Percentiles rank a stretch among this genome's conserved stretches.
These are phyloP conservation scores for Catostomus latipinnis DNA, from an alignment of 2,797 vertebrate genomes.

Conservation along the genomic window DNA sequence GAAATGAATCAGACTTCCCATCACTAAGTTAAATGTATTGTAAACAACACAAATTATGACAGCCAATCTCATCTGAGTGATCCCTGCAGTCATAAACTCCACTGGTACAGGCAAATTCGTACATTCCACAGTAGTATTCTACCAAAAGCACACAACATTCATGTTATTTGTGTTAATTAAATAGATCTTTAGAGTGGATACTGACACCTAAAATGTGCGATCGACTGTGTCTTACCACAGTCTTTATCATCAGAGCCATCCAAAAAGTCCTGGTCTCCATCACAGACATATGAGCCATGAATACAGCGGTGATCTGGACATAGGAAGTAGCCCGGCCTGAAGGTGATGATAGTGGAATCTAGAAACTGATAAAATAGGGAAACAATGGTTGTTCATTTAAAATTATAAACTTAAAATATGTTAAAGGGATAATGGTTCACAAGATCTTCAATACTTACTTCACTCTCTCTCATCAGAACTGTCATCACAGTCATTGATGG, in stretches of 20 bases:
- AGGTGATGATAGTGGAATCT: slow-evolving; percentile 82
- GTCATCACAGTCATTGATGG: slow-evolving; percentile 91
- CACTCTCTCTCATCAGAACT: slow-evolving; percentile 93
- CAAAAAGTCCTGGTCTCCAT: slow-evolving; percentile 89
- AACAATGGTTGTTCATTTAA: not conserved
- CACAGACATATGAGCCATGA: slow-evolving; percentile 80
- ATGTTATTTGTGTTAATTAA: not conserved
- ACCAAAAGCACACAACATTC: not conserved
- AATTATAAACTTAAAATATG: not conserved
- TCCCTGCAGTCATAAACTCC: slow-evolving; percentile 92
- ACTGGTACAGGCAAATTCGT: slow-evolving; percentile 86
- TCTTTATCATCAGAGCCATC: slow-evolving; percentile 90
- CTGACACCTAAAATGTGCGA: not conserved
- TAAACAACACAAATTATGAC: slow-evolving; percentile 81
- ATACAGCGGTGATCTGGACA: slow-evolving; percentile 93
- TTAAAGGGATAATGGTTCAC: too few relatives aligned
- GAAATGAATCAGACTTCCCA: too few relatives aligned
- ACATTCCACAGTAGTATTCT: slow-evolving; percentile 86
- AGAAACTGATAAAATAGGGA: slow-evolving; percentile 2
- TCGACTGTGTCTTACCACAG: slow-evolving; percentile 79
- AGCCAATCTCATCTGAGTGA: slow-evolving; percentile 88
- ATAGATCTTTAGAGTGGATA: not conserved
- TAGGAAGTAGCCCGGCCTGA: slow-evolving; percentile 83
- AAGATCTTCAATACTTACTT: slow-evolving; percentile 76
- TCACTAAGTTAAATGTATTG: too few relatives aligned